Evolutionary conservation across 2,888 invertebrate genomes (phyloP).

Genomic region (Cylindroiulus punctatus): DNA sequence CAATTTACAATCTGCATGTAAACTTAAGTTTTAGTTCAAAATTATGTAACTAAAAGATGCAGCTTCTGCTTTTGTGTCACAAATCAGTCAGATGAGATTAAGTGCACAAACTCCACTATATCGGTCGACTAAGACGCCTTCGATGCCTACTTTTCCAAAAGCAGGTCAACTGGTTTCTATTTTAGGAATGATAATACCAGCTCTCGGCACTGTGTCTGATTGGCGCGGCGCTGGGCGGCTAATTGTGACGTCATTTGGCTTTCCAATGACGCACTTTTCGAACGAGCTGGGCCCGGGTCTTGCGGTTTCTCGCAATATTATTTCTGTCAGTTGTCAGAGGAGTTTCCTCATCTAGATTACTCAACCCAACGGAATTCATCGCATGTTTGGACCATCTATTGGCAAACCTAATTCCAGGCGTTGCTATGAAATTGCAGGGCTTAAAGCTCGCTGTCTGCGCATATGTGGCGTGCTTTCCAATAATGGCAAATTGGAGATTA

Average conservation of each 20-base stretch:
- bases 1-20: too few relatives aligned
- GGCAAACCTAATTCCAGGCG: slow-evolving; percentile 41
- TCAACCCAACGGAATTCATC: slow-evolving; percentile 13
- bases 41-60: too few relatives aligned
- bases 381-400: slow-evolving; percentile 42
- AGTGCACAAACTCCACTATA: not conserved
- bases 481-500: slow-evolving; percentile 45
- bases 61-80: not conserved
- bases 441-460: slow-evolving; percentile 27
- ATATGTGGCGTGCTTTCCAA: slow-evolving; percentile 24
- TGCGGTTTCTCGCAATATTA: slow-evolving; percentile 36
- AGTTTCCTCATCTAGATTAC: slow-evolving; percentile 31
- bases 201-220: not conserved
- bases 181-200: not conserved
- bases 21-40: too few relatives aligned
- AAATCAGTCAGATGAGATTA: not conserved
- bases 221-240: not conserved
- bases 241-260: not conserved
- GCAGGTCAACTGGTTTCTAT: slow-evolving; percentile 34
- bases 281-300: not conserved
- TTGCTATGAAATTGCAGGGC: slow-evolving; percentile 24
- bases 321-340: slow-evolving; percentile 40
- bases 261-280: slow-evolving; percentile 12
- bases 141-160: not conserved
- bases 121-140: not conserved